Percentiles rank a stretch among this genome's conserved stretches.
phyloP scores from a whole-genome alignment of 2,888 invertebrate species.

The Chymomyza fuscimana region DNA sequence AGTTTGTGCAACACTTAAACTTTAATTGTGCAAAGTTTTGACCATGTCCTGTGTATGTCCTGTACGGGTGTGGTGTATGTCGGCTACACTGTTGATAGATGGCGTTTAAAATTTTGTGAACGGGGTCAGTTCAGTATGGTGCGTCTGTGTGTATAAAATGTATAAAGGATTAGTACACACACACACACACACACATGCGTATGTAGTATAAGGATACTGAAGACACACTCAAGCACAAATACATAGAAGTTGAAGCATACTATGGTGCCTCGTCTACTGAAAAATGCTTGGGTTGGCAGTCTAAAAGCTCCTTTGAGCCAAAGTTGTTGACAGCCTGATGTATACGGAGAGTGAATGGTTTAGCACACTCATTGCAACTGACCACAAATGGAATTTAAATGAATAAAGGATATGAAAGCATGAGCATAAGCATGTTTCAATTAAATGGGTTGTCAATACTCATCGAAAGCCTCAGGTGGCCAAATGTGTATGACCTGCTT shows the following conservation, averaged over 20 bases:
- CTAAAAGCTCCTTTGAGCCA: constrained; percentile 29
- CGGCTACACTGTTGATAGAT: constrained; percentile 58
- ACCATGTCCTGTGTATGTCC: constrained; percentile 63
- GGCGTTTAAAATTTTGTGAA: constrained; percentile 62
- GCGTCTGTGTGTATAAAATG: constrained; percentile 52
- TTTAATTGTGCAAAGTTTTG: constrained; percentile 72
- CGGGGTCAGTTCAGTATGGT: constrained; percentile 67
- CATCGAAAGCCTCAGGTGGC: background rate
- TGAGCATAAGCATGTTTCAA: background rate
- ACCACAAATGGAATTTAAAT: constrained; percentile 66
- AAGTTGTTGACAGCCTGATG: constrained; percentile 20
- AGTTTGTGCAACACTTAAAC: constrained; percentile 75
- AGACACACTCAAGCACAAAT: background rate
- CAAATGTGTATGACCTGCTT: background rate
- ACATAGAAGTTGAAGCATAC: constrained; percentile 25
- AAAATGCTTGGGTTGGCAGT: constrained; percentile 35
- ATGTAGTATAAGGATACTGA: constrained; percentile 18
- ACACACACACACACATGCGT: constrained; percentile 10
- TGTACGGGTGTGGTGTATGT: constrained; percentile 24
- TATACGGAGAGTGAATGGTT: constrained; percentile 66
- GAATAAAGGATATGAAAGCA: constrained; percentile 40
- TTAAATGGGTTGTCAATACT: background rate
- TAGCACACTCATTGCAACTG: constrained; percentile 63
- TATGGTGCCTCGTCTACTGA: constrained; percentile 25
- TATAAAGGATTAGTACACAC: constrained; percentile 60